A percentile compares a stretch with the other conserved stretches of the same genome.
Evolutionary conservation across 2,113 vertebrate species (phyloP).

Genomic region (Turnix velox): DNA sequence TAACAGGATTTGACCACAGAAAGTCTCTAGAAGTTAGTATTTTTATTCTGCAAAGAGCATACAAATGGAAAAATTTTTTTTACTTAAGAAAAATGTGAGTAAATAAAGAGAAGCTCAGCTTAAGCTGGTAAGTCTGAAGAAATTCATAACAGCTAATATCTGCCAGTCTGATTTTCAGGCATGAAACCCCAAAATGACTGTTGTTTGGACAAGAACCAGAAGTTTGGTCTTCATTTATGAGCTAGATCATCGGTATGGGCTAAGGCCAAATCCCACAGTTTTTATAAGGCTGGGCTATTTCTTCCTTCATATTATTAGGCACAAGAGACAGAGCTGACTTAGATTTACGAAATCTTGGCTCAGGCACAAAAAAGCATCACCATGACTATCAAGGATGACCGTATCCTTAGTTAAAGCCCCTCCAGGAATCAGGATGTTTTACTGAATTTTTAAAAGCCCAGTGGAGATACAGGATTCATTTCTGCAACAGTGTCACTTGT

Average conservation of each 20-base stretch:
- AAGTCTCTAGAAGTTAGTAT: background rate
- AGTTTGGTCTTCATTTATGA: conserved; percentile 24
- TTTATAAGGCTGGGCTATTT: conserved; percentile 35
- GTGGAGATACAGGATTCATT: background rate
- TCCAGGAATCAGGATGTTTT: background rate
- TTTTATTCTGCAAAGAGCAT: background rate
- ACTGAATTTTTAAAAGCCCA: background rate
- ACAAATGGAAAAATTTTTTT: background rate
- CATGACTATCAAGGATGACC: background rate
- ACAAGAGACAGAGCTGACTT: conserved; percentile 32
- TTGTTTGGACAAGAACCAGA: background rate
- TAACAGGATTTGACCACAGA: background rate
- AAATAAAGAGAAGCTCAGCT: background rate
- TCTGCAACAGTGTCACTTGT: background rate
- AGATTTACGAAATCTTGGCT: conserved; percentile 19
- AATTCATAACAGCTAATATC: background rate
- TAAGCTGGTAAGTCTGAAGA: background rate
- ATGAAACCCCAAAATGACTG: background rate
- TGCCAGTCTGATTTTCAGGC: background rate
- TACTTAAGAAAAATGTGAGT: background rate
- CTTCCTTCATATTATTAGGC: conserved; percentile 39
- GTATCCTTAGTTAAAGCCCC: background rate
- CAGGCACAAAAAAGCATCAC: background rate
- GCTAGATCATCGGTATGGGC: background rate
- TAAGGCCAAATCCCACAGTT: conserved; percentile 13